These are phyloP conservation scores for Crotophaga sulcirostris DNA, from an alignment of 2,113 vertebrate genomes.

Conservation along the genomic window DNA sequence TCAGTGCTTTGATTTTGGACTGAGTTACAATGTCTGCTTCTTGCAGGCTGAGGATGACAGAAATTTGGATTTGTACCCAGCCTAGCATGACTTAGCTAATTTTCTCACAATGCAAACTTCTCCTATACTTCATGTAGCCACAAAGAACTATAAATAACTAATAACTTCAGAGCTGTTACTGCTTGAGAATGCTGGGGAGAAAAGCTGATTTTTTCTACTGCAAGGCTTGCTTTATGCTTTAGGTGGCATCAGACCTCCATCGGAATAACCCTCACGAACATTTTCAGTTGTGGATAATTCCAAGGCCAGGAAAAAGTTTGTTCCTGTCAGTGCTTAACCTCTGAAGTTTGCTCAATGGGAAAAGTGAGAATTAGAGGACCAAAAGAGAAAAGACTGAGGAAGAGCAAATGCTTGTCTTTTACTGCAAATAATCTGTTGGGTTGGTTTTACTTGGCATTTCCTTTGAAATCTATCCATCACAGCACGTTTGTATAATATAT, in stretches of 20 bases:
- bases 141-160: background rate
- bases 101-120: background rate
- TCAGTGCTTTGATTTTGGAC: background rate
- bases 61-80: background rate
- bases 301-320: background rate
- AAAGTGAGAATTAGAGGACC: background rate
- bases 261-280: background rate
- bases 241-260: constrained; percentile 60
- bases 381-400: background rate
- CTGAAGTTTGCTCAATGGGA: background rate
- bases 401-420: background rate
- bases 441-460: background rate
- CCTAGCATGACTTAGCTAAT: background rate
- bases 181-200: background rate
- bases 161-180: background rate
- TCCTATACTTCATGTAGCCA: background rate
- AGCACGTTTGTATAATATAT: background rate
- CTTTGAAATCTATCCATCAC: background rate
- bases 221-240: constrained; percentile 35
- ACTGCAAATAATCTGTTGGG: background rate
- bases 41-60: background rate
- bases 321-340: background rate
- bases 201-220: background rate
- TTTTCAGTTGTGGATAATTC: background rate
- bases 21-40: background rate